Evolutionary conservation across 2,888 invertebrate species (phyloP).

Genomic region (Neoascia interrupta): DNA sequence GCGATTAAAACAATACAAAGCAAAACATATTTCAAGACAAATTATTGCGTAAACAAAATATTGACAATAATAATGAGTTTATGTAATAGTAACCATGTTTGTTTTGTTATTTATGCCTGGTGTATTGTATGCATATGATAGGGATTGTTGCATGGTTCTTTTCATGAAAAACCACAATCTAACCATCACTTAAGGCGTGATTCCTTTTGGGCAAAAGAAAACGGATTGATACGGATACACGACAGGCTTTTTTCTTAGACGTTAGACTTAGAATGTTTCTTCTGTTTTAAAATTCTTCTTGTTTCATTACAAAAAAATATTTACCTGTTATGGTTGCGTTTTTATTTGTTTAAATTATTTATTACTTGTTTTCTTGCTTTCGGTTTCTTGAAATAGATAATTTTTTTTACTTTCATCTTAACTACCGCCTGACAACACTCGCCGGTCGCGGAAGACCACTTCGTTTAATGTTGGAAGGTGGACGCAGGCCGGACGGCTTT

Average conservation of each 20-base stretch:
- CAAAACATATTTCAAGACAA: constrained; percentile 1
- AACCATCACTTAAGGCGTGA: constrained; percentile 60
- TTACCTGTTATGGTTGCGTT: constrained; percentile 28
- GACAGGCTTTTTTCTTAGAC: constrained; percentile 23
- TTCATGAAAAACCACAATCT: constrained; percentile 24
- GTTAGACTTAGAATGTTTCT: constrained; percentile 22
- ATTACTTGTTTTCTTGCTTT: constrained; percentile 22
- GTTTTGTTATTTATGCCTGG: constrained; percentile 19
- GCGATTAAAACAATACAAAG: constrained; percentile 19
- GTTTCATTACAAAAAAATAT: constrained; percentile 59
- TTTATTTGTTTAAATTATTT: constrained; percentile 35
- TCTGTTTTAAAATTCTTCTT: background rate
- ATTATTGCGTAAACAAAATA: too few species aligned
- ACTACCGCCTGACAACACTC: constrained; percentile 75
- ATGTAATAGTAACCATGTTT: constrained; percentile 51
- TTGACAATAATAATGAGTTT: constrained; percentile 45
- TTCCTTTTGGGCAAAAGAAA: constrained; percentile 41
- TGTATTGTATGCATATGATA: constrained; percentile 42
- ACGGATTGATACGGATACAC: constrained; percentile 46
- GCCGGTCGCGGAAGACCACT: constrained; percentile 78
- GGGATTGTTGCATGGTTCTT: constrained; percentile 28
- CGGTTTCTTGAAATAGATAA: background rate
- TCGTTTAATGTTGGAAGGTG: constrained; percentile 76
- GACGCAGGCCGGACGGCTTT: constrained; percentile 77
- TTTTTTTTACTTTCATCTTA: constrained; percentile 37